These are phyloP conservation scores for Monochamus alternatus DNA, from an alignment of 2,888 invertebrate species.

Conservation along the genomic window DNA sequence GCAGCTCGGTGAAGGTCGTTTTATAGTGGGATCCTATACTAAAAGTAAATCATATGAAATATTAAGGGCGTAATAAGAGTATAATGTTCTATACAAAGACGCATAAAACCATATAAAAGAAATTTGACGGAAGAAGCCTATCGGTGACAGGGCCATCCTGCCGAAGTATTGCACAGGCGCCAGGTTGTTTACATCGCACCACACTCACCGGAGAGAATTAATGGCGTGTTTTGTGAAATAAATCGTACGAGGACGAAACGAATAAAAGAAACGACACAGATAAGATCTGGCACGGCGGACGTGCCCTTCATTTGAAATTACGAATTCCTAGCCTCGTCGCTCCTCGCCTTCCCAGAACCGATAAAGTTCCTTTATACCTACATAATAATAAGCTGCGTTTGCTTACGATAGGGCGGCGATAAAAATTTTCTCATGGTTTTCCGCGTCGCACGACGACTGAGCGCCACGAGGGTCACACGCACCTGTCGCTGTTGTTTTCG, in stretches of 20 bases:
- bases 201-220: conserved; percentile 18
- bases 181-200: conserved; percentile 7
- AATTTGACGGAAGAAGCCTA: too few species aligned
- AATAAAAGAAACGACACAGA: conserved; percentile 23
- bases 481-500: background rate
- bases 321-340: conserved; percentile 14
- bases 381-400: conserved; percentile 30
- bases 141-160: too few species aligned
- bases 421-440: conserved; percentile 31
- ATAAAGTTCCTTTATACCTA: conserved; percentile 32
- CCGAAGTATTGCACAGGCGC: background rate
- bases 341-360: conserved; percentile 24
- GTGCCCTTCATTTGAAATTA: conserved; percentile 30
- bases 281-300: conserved; percentile 23
- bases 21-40: too few species aligned
- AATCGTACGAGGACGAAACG: conserved; percentile 26
- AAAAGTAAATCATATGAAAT: too few species aligned
- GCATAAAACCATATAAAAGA: too few species aligned
- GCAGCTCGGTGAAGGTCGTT: too few species aligned
- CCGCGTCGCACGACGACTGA: background rate
- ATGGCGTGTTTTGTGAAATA: conserved; percentile 36
- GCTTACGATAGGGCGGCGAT: conserved; percentile 25
- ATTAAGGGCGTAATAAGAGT: too few species aligned
- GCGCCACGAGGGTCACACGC: background rate
- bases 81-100: too few species aligned